phyloP scores from a whole-genome alignment of 2,113 vertebrate genomes.

The Columbina picui region DNA sequence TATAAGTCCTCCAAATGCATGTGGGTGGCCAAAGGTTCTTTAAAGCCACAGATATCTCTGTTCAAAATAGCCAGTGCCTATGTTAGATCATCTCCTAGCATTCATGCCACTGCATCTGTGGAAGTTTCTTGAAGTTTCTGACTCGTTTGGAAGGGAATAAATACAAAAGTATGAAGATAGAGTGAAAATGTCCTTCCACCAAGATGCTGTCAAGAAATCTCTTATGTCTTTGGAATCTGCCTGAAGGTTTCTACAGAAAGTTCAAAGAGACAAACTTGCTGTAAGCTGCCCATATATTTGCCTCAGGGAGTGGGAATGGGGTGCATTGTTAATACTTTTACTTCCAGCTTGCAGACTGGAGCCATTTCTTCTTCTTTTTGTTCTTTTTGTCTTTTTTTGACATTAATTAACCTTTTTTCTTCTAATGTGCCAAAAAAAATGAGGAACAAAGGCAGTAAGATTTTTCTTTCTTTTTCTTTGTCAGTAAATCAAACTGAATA shows the following conservation, averaged over 20 bases:
- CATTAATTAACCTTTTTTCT: not conserved
- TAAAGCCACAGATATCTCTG: not conserved
- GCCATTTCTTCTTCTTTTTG: not conserved
- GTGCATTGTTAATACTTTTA: not conserved
- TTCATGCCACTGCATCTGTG: not conserved
- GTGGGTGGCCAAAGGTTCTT: not conserved
- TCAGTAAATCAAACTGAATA: not conserved
- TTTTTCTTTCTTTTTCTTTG: not conserved
- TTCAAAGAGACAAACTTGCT: constrained; percentile 13
- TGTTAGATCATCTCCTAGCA: not conserved
- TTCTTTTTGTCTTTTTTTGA: not conserved
- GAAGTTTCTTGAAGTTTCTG: not conserved
- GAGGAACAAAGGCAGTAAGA: not conserved
- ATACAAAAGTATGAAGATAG: not conserved
- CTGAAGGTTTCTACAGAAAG: not conserved
- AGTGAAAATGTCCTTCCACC: not conserved
- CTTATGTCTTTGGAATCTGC: not conserved
- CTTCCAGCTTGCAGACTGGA: not conserved
- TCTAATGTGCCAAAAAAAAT: not conserved
- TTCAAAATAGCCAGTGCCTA: not conserved
- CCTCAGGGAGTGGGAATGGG: not conserved
- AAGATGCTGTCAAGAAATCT: not conserved
- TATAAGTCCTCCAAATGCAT: not conserved
- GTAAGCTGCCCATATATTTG: not conserved
- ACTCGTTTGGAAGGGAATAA: not conserved